Evolutionary conservation across 2,797 vertebrate species (phyloP).

Genomic region (Melanotaenia trifasciata): DNA sequence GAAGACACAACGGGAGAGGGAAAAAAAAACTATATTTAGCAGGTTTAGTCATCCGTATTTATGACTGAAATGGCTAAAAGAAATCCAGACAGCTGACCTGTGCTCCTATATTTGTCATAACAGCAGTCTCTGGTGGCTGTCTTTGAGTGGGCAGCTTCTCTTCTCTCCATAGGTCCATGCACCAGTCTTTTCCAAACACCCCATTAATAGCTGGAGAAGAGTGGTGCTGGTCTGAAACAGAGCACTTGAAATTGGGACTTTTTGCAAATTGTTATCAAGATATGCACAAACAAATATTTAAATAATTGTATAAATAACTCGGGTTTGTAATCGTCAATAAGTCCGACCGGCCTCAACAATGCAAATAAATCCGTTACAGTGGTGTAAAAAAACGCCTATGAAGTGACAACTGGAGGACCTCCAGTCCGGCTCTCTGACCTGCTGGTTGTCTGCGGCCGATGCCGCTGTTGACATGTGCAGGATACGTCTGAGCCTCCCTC

Average conservation of each 20-base stretch:
- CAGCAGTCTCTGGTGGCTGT: slow-evolving; percentile 45
- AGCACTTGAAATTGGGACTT: slow-evolving; percentile 18
- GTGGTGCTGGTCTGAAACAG: slow-evolving; percentile 67
- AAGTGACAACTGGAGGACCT: background rate
- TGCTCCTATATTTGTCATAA: slow-evolving; percentile 65
- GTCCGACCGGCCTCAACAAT: background rate
- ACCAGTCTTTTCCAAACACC: slow-evolving; percentile 86
- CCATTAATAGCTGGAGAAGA: slow-evolving; percentile 78
- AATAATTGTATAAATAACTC: background rate
- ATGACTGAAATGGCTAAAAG: background rate
- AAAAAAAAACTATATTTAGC: background rate
- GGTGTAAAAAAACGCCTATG: background rate
- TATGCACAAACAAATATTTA: background rate
- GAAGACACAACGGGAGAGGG: background rate
- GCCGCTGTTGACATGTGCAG: slow-evolving; percentile 38
- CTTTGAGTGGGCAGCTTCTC: slow-evolving; percentile 64
- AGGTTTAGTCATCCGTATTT: background rate
- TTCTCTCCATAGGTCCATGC: slow-evolving; percentile 84
- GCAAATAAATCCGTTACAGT: background rate
- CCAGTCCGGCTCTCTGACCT: slow-evolving; percentile 38
- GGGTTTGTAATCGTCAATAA: background rate
- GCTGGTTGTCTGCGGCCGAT: slow-evolving; percentile 51
- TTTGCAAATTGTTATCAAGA: background rate
- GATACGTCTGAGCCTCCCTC: slow-evolving; percentile 62
- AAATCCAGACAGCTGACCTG: slow-evolving; percentile 55